Evolutionary conservation across 2,888 invertebrate species (phyloP).

Genomic region (Argyresthia albistria): DNA sequence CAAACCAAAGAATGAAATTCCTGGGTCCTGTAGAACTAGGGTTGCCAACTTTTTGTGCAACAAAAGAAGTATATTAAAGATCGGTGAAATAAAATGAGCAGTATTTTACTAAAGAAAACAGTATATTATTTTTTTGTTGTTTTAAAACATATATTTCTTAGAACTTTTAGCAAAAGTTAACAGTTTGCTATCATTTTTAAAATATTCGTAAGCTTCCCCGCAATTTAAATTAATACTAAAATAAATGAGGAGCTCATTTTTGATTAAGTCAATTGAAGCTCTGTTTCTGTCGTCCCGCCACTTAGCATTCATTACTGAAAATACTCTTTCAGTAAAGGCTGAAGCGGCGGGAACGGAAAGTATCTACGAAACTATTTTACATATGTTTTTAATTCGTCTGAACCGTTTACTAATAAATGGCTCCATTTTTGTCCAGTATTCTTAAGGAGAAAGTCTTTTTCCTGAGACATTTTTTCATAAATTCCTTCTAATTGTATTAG

Average conservation of each 20-base stretch:
- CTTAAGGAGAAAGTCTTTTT: not conserved
- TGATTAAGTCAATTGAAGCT: slow-evolving; percentile 2
- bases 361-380: not conserved
- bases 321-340: not conserved
- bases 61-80: not conserved
- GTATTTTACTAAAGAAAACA: not conserved
- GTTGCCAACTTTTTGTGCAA: not conserved
- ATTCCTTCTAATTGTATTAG: too few relatives aligned
- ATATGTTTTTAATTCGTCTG: not conserved
- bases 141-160: not conserved
- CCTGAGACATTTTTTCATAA: not conserved
- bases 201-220: not conserved
- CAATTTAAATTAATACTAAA: not conserved
- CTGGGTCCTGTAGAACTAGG: too few relatives aligned
- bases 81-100: not conserved
- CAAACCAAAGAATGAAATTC: too few relatives aligned
- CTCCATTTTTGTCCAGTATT: not conserved
- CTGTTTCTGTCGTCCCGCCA: slow-evolving; percentile 3
- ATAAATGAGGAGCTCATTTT: slow-evolving; percentile 1
- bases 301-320: slow-evolving; percentile 1
- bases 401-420: not conserved
- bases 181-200: not conserved
- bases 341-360: not conserved
- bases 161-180: not conserved
- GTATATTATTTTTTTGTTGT: too few relatives aligned